Evolutionary conservation across 2,797 vertebrate species (phyloP), one percentile per base, ranked within the genome.

Genomic region (Loris lydekkerianus): DNA sequence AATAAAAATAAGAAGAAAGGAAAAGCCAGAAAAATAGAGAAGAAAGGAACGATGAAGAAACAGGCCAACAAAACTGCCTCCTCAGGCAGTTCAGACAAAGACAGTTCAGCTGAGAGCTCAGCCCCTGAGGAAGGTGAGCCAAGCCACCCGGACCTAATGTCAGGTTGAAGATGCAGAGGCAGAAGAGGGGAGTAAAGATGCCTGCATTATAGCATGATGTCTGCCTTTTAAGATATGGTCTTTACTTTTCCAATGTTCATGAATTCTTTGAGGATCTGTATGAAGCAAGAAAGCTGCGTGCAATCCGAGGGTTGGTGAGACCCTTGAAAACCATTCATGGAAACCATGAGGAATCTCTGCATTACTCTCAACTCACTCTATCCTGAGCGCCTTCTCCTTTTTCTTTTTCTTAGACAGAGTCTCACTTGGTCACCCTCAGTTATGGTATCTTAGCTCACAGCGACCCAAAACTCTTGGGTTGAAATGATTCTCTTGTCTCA

Each of bases 1-100:
- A 99, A 99, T 97, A 99, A 99, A 99, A 99, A 99, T 97, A 99
- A 99, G 98, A 99, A 99, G 98, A 99, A 99, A 97, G 99, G 98
- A 76, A 99, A 99, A 97, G 98, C 93, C 60, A 98, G 99, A 86
- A 99, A 99, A 98, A 99, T 98, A 53, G 99, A 99, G 93, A 99
- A 99, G 98, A 99, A 99, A 97, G 99, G 98, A 90, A 93, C 99
- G 14, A 99, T 99, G 89, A 99, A 99, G 98, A 99, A 99, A 97
- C 99, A 99, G 93, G 98, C 98, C 46, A 99, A 99, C 97, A 99
- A 99, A 98, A 98, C 99, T 13, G 99, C 99, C 27, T 99, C 99
- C 13, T 99, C 99, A 0, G 99, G 99, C 97, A 99, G 99, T 98
- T 99, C 99, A 0, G 99, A 99, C 98, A 99, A 99, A 97, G 99